Conservation (phyloP, 2,113 vertebrate genomes). For the Nesoenas mayeri region DNA sequence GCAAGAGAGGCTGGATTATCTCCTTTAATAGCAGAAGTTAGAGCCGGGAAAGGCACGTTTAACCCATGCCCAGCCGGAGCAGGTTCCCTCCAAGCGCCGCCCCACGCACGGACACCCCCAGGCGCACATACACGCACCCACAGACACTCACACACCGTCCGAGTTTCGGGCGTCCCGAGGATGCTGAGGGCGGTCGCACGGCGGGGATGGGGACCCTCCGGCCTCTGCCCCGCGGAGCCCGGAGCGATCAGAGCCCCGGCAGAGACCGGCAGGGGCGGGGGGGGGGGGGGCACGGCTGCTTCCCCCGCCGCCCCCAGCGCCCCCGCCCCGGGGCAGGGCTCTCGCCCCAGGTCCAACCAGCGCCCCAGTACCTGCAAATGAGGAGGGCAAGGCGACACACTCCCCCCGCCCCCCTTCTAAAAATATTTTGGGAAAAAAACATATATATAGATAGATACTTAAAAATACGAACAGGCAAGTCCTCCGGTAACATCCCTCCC, state of each 20-base stretch:
- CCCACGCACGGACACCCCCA: neutral
- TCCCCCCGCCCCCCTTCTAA: neutral
- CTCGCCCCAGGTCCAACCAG: neutral
- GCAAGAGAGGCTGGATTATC: neutral
- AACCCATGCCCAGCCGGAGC: neutral
- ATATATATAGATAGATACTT: neutral
- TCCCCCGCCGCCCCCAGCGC: neutral
- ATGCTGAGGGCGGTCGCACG: neutral
- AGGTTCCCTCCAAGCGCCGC: neutral
- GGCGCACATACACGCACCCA: accelerated
- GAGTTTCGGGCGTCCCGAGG: neutral
- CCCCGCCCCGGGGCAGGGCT: neutral
- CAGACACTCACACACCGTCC: neutral
- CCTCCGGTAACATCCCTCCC: neutral
- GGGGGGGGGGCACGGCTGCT: neutral
- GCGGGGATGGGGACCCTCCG: neutral
- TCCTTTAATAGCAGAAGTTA: neutral
- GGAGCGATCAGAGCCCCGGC: no score
- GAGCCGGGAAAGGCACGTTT: neutral
- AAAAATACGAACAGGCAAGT: neutral
- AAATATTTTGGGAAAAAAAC: neutral
- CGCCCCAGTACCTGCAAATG: neutral
- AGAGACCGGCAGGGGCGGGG: neutral
- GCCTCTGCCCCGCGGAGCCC: neutral
- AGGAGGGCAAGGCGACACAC: neutral